Conservation (phyloP, 1,140 invertebrate genomes). For the Drosophila equinoxialis region DNA sequence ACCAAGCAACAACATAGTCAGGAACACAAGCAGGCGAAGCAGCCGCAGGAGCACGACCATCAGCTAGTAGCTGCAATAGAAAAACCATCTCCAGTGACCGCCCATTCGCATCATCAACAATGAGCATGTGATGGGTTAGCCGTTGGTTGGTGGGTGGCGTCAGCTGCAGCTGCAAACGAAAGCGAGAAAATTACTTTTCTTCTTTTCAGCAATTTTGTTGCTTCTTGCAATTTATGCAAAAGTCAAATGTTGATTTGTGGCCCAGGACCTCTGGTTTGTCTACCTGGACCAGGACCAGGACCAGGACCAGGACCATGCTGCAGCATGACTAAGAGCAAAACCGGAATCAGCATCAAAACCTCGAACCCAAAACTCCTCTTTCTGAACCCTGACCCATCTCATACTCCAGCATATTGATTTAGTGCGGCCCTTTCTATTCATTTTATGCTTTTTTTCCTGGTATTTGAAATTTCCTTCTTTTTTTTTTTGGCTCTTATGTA, state of each 20-base stretch:
- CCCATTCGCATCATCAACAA: constrained; percentile 51
- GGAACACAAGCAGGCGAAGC: background rate
- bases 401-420: constrained; percentile 66
- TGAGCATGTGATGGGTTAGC: constrained; percentile 9
- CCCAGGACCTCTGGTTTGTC: constrained; percentile 28
- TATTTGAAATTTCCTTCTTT: constrained; percentile 39
- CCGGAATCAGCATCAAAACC: constrained; percentile 16
- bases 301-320: constrained; percentile 11
- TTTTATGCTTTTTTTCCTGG: constrained; percentile 23
- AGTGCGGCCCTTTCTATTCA: constrained; percentile 49
- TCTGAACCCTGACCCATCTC: background rate
- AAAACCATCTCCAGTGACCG: constrained; percentile 9
- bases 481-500: constrained; percentile 49
- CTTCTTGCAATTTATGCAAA: constrained; percentile 79
- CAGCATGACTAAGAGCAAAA: constrained; percentile 12
- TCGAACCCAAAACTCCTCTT: background rate
- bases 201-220: constrained; percentile 72
- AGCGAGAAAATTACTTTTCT: constrained; percentile 77
- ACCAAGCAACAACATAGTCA: background rate
- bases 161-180: constrained; percentile 67
- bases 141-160: constrained; percentile 18
- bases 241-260: constrained; percentile 81
- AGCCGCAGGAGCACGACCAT: background rate
- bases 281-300: constrained; percentile 17
- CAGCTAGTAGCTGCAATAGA: background rate